phyloP scores from a whole-genome alignment of 2,797 vertebrate genomes.

The Rousettus madagascariensis region DNA sequence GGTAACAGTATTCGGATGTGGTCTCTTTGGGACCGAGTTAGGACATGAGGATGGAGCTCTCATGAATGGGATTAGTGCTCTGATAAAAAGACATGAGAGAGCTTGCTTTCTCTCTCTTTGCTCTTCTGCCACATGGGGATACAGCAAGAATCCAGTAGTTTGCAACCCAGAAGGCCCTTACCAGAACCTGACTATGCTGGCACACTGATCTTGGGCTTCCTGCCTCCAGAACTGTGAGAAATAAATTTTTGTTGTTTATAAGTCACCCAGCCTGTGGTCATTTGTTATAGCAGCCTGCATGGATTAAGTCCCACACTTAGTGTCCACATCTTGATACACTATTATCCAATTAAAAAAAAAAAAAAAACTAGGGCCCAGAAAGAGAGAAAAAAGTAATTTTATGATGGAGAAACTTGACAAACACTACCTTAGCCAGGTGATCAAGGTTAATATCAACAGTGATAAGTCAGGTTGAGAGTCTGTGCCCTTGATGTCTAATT shows the following conservation, averaged over 20 bases:
- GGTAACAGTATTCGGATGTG: neutral
- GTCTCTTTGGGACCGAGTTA: too few species aligned
- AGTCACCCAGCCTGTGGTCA: neutral
- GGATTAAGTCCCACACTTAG: neutral
- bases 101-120: neutral
- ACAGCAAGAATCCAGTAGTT: neutral
- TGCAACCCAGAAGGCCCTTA: neutral
- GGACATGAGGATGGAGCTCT: neutral
- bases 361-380: neutral
- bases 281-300: neutral
- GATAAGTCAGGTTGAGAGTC: too few species aligned
- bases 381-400: neutral
- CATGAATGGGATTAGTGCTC: neutral
- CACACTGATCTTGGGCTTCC: neutral
- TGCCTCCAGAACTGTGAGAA: neutral
- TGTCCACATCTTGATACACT: neutral
- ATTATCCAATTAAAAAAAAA: neutral
- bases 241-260: neutral
- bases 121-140: neutral
- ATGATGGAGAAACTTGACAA: neutral
- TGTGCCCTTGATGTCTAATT: too few species aligned
- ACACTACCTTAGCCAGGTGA: neutral
- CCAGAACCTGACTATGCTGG: neutral
- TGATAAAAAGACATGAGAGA: neutral
- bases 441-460: too few species aligned